Conservation (phyloP, 2,113 vertebrate species). For the Paralichthys olivaceus region DNA sequence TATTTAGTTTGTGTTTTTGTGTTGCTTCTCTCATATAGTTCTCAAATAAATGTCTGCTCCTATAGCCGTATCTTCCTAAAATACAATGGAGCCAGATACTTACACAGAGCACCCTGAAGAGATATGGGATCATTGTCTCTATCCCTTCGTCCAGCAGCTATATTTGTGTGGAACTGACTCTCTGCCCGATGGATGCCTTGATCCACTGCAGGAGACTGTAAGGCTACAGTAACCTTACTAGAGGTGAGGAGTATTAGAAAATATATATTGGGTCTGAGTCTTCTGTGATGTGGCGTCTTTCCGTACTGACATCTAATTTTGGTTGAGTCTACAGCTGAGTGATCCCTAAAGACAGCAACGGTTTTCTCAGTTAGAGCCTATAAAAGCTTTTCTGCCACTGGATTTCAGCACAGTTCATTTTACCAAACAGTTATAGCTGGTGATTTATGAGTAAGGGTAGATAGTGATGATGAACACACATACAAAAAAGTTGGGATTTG, state of each 20-base stretch:
- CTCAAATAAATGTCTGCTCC: constrained; percentile 48
- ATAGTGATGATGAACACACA: background rate
- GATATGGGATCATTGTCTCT: constrained; percentile 57
- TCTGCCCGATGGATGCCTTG: constrained; percentile 33
- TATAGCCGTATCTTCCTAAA: constrained; percentile 38
- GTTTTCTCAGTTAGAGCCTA: constrained; percentile 2
- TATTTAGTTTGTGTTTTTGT: constrained; percentile 43
- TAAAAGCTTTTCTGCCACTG: constrained; percentile 9
- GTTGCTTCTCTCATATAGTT: constrained; percentile 43
- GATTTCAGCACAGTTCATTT: constrained; percentile 10
- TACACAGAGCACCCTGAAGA: constrained; percentile 36
- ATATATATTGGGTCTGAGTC: constrained; percentile 13
- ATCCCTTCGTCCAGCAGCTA: constrained; percentile 34
- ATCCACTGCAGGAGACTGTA: constrained; percentile 23
- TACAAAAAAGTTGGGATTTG: background rate
- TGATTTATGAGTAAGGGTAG: background rate
- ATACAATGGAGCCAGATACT: constrained; percentile 46
- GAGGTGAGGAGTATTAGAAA: constrained; percentile 17
- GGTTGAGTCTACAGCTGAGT: constrained; percentile 15
- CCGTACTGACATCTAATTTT: constrained; percentile 24
- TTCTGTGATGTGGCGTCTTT: constrained; percentile 4
- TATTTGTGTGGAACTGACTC: constrained; percentile 28
- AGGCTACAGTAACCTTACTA: constrained; percentile 25
- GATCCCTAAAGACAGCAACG: constrained; percentile 23
- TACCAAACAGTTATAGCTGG: background rate